These are phyloP conservation scores for Taurulus bubalis DNA, from an alignment of 2,113 vertebrate species.

Conservation along the genomic window DNA sequence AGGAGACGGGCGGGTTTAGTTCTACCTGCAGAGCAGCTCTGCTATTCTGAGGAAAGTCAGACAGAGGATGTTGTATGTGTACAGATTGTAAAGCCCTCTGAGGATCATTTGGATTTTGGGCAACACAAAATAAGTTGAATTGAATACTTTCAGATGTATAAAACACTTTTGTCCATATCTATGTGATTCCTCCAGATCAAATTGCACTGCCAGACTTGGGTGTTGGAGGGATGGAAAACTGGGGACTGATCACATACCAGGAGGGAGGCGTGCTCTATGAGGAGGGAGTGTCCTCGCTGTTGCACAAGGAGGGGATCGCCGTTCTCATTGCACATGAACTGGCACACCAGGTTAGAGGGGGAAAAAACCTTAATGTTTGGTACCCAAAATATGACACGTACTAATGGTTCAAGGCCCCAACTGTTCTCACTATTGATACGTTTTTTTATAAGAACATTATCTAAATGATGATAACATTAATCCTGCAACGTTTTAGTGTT, in stretches of 20 bases:
- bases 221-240: conserved; percentile 81
- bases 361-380: background rate
- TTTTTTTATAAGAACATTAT: background rate
- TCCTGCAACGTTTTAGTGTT: background rate
- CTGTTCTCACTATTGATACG: background rate
- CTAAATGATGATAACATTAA: background rate
- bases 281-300: conserved; percentile 65
- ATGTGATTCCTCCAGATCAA: conserved; percentile 72
- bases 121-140: too few relatives aligned
- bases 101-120: too few relatives aligned
- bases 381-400: background rate
- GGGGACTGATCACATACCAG: conserved; percentile 82
- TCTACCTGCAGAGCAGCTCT: background rate
- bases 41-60: background rate
- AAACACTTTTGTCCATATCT: background rate
- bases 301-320: conserved; percentile 70
- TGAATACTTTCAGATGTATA: background rate
- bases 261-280: conserved; percentile 76
- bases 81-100: too few relatives aligned
- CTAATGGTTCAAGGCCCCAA: background rate
- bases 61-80: too few relatives aligned
- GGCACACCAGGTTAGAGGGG: conserved; percentile 80
- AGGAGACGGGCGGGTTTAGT: background rate
- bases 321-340: conserved; percentile 77
- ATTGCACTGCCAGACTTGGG: conserved; percentile 81